Evolutionary conservation across 2,797 vertebrate genomes (phyloP), one percentile per base, ranked within the genome.

Genomic region (Onychomys leucogaster): DNA sequence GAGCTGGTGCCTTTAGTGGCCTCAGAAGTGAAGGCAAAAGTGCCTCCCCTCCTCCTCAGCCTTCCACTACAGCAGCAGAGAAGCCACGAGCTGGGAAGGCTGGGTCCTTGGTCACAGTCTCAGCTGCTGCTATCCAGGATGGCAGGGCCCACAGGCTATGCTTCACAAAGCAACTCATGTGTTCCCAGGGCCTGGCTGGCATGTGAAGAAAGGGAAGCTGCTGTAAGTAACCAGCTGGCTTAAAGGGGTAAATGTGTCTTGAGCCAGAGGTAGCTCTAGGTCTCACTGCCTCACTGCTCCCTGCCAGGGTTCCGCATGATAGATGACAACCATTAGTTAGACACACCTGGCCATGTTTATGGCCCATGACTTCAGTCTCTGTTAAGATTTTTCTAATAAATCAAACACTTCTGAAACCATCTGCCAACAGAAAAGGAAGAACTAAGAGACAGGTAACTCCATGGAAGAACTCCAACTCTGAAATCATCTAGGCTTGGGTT

Each of bases 1-100:
- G 86, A 93, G 91, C 75, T 82, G 49, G 78, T 86, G 19, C 93
- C 96, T 94, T 89, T 93, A 55, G 95, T 97, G 96, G 94, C 59
- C 92, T 94, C 89, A 43, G 21, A 85, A 85, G 6, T 46, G 76
- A 93, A 95, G 84, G 10, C 61, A 37, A 89, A 43, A 84, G 29
- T 85, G 27, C 43, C 90, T 75, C 82, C 25, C 32, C n/a, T 12
- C 69, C 23, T 17, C 32, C 52, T 5, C 63, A 82, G 6, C 43
- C 25, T 59, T 67, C 49, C 37, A 37, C 52, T 27, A 21, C 7
- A 82, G 63, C 78, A 83, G 46, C 71, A 55, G 55, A 55, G 78
- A 89, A 81, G 73, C 75, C 69, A 32, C 49, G 52, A 90, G 29
- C 75, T 49, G 19, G 11, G 2, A 34, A 69, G 21, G 14, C 61